Evolutionary conservation across 1,140 invertebrate species (phyloP), one percentile per base, ranked within the genome.

Genomic region (Agrypnia vestita): DNA sequence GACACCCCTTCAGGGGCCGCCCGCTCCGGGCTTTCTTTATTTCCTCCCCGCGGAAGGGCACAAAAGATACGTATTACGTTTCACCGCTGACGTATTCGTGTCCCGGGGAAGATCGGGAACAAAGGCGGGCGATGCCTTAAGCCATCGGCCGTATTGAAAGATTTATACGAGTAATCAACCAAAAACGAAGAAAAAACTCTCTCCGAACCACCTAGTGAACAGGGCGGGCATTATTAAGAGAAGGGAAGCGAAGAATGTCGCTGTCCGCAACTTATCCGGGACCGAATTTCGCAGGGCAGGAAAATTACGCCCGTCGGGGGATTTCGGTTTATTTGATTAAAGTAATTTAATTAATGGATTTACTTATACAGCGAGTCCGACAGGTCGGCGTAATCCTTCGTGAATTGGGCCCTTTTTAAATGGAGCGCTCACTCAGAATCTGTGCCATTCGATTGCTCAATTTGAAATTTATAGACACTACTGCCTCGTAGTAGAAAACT

Each of bases 111-210:
- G 43, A 46, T 69, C 19, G 43, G 64, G 13, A 69, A 69, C 64
- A 69, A 69, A 69, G 64, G 21, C n/a, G 46, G 46, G 11, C 64
- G 46, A n/a, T 69, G 64, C 13, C 64, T 69, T 47, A 69, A 15
- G 44, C 64, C 46, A 69, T 69, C 15, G 64, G 13, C 15, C 64
- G 64, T 49, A 69, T 49, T 46, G 64, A 19, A 46, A 69, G 64
- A 69, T 69, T 69, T 69, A 69, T 69, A 47, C 17, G 64, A 43
- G 64, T 69, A 69, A 69, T 69, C 64, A 69, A 69, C 64, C 64
- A 69, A 69, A 69, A 49, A 35, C 25, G 25, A 35, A 35, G 25
- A 35, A 35, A 61, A 61, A 51, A 15, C n/a, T 51, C 11, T 15
- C 49, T 51, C 49, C 49, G n/a, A 13, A 51, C n/a, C 49, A 51